Evolutionary conservation across 2,113 vertebrate genomes (phyloP).

Genomic region (Cairina moschata): DNA sequence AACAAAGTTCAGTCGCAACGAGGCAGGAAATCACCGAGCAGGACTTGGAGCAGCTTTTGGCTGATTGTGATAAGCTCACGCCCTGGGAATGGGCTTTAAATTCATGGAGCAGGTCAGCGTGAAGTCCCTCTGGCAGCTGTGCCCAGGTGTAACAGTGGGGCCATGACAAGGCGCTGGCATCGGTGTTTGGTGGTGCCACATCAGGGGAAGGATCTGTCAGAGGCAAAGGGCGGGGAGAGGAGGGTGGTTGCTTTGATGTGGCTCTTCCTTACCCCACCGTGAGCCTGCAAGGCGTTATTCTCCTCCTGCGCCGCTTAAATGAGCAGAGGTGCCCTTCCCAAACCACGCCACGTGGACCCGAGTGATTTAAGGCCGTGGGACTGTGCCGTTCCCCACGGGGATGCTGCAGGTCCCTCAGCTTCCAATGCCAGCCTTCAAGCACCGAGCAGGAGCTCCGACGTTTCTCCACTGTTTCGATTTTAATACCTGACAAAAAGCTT

Average conservation of each 20-base stretch:
- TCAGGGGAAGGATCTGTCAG: too few relatives aligned
- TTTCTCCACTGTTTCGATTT: not conserved
- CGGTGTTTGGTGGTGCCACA: not conserved
- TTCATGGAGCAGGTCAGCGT: not conserved
- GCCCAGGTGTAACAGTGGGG: not conserved
- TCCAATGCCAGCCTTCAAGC: not conserved
- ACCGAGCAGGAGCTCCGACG: not conserved
- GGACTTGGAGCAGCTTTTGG: not conserved
- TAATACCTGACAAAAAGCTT: not conserved
- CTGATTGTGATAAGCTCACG: not conserved
- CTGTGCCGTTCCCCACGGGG: rapidly evolving
- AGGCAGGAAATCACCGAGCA: not conserved
- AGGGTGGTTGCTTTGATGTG: rapidly evolving
- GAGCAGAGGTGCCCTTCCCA: not conserved
- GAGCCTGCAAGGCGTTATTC: not conserved
- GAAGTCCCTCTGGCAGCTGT: rapidly evolving
- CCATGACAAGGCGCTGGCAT: rapidly evolving
- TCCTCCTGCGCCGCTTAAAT: rapidly evolving
- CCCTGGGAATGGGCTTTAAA: not conserved
- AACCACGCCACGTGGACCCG: rapidly evolving
- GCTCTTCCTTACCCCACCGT: not conserved
- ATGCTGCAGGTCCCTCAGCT: not conserved
- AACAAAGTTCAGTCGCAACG: not conserved
- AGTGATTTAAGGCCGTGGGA: rapidly evolving
- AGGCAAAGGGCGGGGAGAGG: not conserved